Evolutionary conservation across 2,797 vertebrate species (phyloP), one percentile per base, ranked within the genome.

Genomic region (Enteromius paludinosus): DNA sequence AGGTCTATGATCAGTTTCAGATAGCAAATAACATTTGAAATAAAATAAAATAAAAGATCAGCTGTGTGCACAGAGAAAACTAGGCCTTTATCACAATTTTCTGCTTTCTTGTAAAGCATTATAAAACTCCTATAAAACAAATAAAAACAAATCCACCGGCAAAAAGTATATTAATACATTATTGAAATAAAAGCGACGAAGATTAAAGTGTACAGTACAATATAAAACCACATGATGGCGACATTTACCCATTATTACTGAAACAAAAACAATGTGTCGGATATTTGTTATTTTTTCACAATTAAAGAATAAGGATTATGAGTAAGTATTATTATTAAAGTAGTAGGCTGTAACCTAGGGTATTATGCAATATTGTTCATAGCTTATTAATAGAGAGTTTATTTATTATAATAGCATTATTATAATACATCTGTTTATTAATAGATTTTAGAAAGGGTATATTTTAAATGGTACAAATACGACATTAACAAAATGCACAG

Each of bases 181-280:
- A 9, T 25, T 69, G 0, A 38, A 25, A 56, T 38, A 2, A 10
- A 72, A 2, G 12, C 4, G 17, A 18, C 15, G 25, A 49, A 28
- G 23, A 28, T 45, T 18, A 25, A 71, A 30, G 43, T 45, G 28
- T 17, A 20, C 17, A 3, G 20, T 59, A 41, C 59, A 5, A 41
- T 56, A 41, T 78, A 2, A 20, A 41, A 15, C 71, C 80, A 66
- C 80, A 65, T 10, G 80, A 43, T 75, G 80, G 61, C 80, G 62
- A 54, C 65, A 65, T 65, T 14, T 65, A 66, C 12, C 70, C 61
- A 33, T 2, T 43, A 9, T 23, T 8, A 45, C 41, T 64, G 11
- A 30, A 52, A 14, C 28, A 33, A 72, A 11, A 6, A 7, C 69
- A 52, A 33, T 33, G 11, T 73, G 14, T 69, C 41, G 7, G 66